Evolutionary conservation across 2,113 vertebrate genomes (phyloP), one percentile per base, ranked within the genome.

Genomic region (Dolichotis patagonum): DNA sequence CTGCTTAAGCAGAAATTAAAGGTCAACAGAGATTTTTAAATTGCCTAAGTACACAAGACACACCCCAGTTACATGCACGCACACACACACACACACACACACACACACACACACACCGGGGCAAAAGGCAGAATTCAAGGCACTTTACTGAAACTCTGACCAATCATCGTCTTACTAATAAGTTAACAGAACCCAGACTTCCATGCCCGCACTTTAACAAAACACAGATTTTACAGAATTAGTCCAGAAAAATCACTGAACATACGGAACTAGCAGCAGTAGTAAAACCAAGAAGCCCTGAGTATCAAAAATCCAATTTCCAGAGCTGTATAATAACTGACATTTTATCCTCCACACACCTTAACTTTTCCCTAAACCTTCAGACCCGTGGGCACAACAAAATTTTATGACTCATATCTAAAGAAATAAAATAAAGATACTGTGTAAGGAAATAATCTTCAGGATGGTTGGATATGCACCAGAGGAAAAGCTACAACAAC

Each of bases 371-470:
- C 83, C 11, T 30, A 69, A 85, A 80, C 38, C 30, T 10, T 67
- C 32, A 85, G 8, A 90, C 11, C n/a, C 38, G 32, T 49, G 52
- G 32, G 24, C 17, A 80, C 24, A 38, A 28, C 38, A 95, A 69
- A 80, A 87, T 49, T 69, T 69, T 90, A 90, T 85, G 41, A 78
- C 17, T 91, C 81, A 69, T 41, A 6, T 49, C 38, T 80, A 32
- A 85, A 91, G 60, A 86, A 69, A 85, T 69, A 91, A 49, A 85
- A 80, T 90, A 80, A 69, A 83, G 49, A 80, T 41, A 67, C 7
- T 38, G 16, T 85, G 7, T 41, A 85, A 49, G 17, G 77, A 85
- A 85, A 46, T 85, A 75, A 83, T 75, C n/a, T 56, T 28, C 24
- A 69, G 46, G 22, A 69, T 95, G 49, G 16, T 38, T 46, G 46